A percentile compares a stretch with the other conserved stretches of the same genome.
phyloP scores from a whole-genome alignment of 2,113 vertebrate genomes.

The Onychostruthus taczanowskii region DNA sequence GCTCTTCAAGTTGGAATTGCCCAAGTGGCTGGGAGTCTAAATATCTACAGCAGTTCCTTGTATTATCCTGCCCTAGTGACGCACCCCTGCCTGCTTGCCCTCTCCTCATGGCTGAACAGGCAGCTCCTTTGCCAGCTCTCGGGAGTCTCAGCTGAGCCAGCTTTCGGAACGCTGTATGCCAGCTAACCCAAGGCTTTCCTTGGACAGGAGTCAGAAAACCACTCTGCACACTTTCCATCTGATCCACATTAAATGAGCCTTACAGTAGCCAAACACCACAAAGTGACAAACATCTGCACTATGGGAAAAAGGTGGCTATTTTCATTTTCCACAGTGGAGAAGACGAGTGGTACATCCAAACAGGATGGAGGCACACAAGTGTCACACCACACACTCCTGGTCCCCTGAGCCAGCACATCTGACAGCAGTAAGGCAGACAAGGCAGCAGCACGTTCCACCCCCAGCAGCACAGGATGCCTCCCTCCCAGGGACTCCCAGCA shows the following conservation, averaged over 20 bases:
- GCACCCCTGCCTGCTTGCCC: neutral
- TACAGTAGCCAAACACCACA: fast-evolving
- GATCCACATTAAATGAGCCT: neutral
- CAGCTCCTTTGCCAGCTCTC: neutral
- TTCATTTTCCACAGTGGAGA: neutral
- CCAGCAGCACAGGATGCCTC: neutral
- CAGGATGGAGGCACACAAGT: neutral
- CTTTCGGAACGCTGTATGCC: neutral
- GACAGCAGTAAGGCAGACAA: neutral
- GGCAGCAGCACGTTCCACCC: neutral
- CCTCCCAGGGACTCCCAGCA: neutral
- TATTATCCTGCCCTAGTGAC: neutral
- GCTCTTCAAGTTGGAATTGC: neutral
- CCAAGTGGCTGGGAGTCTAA: neutral
- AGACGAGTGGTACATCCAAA: neutral
- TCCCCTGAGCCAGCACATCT: neutral
- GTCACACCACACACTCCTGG: neutral
- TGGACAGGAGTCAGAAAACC: neutral
- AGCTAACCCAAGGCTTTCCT: neutral
- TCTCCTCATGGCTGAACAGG: neutral
- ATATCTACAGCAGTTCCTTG: neutral
- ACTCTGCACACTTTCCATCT: neutral
- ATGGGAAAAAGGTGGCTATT: neutral
- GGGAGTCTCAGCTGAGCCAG: neutral
- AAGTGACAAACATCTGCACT: neutral